Conservation (phyloP, 1,140 invertebrate species). For the Anoplolepis gracilipes region DNA sequence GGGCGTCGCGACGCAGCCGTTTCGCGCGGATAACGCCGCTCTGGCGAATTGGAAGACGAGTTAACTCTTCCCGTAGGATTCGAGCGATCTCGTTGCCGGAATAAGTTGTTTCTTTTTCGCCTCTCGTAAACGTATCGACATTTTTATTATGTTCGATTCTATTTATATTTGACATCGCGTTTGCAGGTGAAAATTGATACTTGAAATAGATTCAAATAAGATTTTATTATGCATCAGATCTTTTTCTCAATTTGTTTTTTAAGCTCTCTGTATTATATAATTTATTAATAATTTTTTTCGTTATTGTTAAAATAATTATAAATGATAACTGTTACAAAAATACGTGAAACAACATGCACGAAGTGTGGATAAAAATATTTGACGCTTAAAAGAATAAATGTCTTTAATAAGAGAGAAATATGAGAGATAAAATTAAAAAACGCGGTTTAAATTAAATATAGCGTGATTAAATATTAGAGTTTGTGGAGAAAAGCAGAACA, state of each 20-base stretch:
- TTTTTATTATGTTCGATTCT: slow-evolving; percentile 3
- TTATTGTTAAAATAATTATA: slow-evolving; percentile 1
- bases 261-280: not conserved
- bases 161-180: not conserved
- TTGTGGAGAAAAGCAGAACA: slow-evolving; percentile 8
- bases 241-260: not conserved
- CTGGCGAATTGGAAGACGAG: slow-evolving; percentile 49
- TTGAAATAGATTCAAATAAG: not conserved
- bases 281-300: not conserved
- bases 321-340: not conserved
- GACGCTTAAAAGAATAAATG: not conserved
- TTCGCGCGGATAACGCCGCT: slow-evolving; percentile 47
- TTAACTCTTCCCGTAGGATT: slow-evolving; percentile 30
- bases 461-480: slow-evolving; percentile 54
- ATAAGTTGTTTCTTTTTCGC: slow-evolving; percentile 23
- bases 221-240: not conserved
- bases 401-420: not conserved
- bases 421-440: not conserved
- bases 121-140: not conserved
- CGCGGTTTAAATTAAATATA: slow-evolving; percentile 30
- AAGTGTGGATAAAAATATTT: slow-evolving; percentile 10
- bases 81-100: slow-evolving; percentile 12
- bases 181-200: not conserved
- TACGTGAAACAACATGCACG: not conserved
- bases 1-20: slow-evolving; percentile 50